Evolutionary conservation across 2,888 invertebrate genomes (phyloP), one percentile per base, ranked within the genome.

Genomic region (Exephanes ischioxanthus): DNA sequence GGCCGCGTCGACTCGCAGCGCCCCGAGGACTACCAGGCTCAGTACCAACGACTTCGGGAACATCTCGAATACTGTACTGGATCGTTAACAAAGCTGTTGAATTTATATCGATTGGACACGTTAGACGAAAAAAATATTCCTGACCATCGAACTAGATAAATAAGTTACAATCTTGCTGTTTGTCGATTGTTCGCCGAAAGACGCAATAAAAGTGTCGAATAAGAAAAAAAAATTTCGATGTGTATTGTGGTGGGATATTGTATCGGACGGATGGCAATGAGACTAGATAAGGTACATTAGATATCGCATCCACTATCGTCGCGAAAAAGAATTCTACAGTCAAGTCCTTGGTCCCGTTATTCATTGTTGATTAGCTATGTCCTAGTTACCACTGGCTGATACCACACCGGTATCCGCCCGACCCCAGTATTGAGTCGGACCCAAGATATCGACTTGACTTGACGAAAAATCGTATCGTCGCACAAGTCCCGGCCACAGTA

Each of bases 41-140:
- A 83, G 41, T 72, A 77, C 58, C 1, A 80, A 58, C 63, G 66
- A 5, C 71, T 53, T 45, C 51, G 71, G 66, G 14, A 53, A 37
- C 84, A 80, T 84, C 22, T 70, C 30, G 66, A 45, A 22, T 55
- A 70, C 63, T 84, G 70, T 71, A 51, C n/a, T 76, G n/a, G 22
- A 41, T 77, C 53, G 51, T 19, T 16, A n/a, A 4, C 63, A 5
- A 2, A 53, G 16, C 45, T 22, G 11, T 16, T 53, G 53, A 58
- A 68, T 79, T 83, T 83, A 83, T 85, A 75, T n/a, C 11, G 16
- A 51, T n/a, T 2, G 2, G 26, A 22, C 11, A 78, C 22, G 16
- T 58, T 33, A 55, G 72, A 63, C 63, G 41, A 76, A 76, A 37
- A 37, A 63, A 63, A 30, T 30, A 30, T 14, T 45, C 45, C 16